These are phyloP conservation scores for Ambastaia sidthimunki DNA, from an alignment of 2,797 vertebrate genomes.

Conservation along the genomic window DNA sequence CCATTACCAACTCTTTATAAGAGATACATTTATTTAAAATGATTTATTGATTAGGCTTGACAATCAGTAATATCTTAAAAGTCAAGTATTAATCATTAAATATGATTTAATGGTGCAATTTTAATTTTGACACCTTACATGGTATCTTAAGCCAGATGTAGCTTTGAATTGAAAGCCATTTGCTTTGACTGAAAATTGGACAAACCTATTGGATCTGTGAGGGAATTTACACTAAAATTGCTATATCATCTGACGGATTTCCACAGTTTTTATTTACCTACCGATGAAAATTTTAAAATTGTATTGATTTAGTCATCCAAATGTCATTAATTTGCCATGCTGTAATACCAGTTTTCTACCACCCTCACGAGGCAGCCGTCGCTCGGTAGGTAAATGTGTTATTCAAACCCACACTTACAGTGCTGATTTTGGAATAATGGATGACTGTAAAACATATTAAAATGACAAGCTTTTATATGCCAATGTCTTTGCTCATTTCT, in stretches of 20 bases:
- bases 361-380: conserved; percentile 63
- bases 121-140: conserved; percentile 49
- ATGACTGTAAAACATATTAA: conserved; percentile 76
- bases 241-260: conserved; percentile 32
- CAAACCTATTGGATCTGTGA: conserved; percentile 50
- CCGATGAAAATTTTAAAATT: conserved; percentile 46
- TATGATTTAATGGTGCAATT: conserved; percentile 51
- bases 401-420: conserved; percentile 66
- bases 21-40: conserved; percentile 55
- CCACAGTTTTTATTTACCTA: conserved; percentile 30
- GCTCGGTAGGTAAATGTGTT: conserved; percentile 75
- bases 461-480: conserved; percentile 77
- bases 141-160: conserved; percentile 59
- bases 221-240: conserved; percentile 44
- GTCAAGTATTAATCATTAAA: conserved; percentile 62
- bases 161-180: conserved; percentile 60
- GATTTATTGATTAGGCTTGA: conserved; percentile 59
- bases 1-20: conserved; percentile 61
- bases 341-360: conserved; percentile 39
- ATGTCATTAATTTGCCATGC: conserved; percentile 47
- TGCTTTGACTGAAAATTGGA: conserved; percentile 50
- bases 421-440: conserved; percentile 67
- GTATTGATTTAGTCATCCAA: conserved; percentile 45
- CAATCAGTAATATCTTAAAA: conserved; percentile 63
- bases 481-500: conserved; percentile 66